phyloP scores from a whole-genome alignment of 1,140 invertebrate species.

The Gonatopus flavifemur region DNA sequence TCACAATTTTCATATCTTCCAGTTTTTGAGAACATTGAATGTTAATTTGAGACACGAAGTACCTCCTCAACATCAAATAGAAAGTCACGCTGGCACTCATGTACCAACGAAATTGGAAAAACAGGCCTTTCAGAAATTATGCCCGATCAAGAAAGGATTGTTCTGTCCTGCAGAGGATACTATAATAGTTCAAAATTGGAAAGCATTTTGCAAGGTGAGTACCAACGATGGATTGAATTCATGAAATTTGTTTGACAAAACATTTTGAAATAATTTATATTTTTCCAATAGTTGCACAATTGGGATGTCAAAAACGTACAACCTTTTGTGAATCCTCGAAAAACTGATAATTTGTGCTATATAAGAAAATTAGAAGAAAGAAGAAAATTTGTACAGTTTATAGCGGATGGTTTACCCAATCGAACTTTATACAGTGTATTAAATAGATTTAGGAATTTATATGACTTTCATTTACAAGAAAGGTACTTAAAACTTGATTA shows the following conservation, averaged over 20 bases:
- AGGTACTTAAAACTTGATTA: constrained; percentile 29
- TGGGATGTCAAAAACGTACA: constrained; percentile 24
- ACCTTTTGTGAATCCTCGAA: constrained; percentile 34
- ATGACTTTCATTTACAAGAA: constrained; percentile 13
- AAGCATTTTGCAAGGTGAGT: constrained; percentile 40
- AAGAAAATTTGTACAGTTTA: constrained; percentile 40
- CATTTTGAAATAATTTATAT: no score
- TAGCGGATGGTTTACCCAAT: constrained; percentile 38
- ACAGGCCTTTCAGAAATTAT: constrained; percentile 24
- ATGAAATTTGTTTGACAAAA: no score
- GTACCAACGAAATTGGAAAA: constrained; percentile 15
- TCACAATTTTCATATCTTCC: neutral
- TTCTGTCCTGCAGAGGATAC: constrained; percentile 31
- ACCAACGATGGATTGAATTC: no score
- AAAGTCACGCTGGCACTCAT: constrained; percentile 31
- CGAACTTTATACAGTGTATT: constrained; percentile 44
- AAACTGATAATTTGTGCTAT: constrained; percentile 10
- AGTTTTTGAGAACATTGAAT: constrained; percentile 14
- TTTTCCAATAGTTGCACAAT: constrained; percentile 28
- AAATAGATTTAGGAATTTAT: constrained; percentile 38
- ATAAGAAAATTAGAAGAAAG: constrained; percentile 23
- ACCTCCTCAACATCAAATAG: constrained; percentile 38
- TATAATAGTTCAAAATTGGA: constrained; percentile 39
- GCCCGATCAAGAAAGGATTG: constrained; percentile 23
- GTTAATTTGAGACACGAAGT: constrained; percentile 25